phyloP scores from a whole-genome alignment of 2,113 vertebrate genomes.

The Eidolon helvum region DNA sequence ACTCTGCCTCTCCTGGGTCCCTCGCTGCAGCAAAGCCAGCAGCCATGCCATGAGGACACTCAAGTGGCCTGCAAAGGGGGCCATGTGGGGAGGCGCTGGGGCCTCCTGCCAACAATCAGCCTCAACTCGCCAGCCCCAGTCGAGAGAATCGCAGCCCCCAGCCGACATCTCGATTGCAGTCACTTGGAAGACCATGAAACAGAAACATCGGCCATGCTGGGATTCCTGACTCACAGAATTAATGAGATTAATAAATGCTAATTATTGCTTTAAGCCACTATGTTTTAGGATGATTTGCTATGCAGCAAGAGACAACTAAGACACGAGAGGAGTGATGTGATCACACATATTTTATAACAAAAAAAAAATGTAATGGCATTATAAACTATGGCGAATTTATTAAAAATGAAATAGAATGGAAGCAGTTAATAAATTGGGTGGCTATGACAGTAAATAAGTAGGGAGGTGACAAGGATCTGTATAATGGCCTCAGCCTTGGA shows the following conservation, averaged over 20 bases:
- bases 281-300: background rate
- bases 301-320: background rate
- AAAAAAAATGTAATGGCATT: background rate
- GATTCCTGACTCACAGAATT: no score
- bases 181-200: no score
- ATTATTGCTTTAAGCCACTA: no score
- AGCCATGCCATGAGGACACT: background rate
- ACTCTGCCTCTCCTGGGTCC: background rate
- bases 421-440: background rate
- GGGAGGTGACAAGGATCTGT: background rate
- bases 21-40: background rate
- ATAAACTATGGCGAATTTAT: background rate
- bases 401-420: background rate
- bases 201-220: no score
- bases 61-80: background rate
- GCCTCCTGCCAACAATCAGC: background rate
- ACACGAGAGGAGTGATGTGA: background rate
- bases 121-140: background rate
- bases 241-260: no score
- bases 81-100: rapidly evolving
- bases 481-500: background rate
- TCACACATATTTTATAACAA: background rate
- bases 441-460: background rate
- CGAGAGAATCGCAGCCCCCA: background rate
- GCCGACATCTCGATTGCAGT: no score